Percentiles rank a stretch among this genome's conserved stretches.
Conservation (phyloP, 1,140 invertebrate species). For the Homalodisca vitripennis region DNA sequence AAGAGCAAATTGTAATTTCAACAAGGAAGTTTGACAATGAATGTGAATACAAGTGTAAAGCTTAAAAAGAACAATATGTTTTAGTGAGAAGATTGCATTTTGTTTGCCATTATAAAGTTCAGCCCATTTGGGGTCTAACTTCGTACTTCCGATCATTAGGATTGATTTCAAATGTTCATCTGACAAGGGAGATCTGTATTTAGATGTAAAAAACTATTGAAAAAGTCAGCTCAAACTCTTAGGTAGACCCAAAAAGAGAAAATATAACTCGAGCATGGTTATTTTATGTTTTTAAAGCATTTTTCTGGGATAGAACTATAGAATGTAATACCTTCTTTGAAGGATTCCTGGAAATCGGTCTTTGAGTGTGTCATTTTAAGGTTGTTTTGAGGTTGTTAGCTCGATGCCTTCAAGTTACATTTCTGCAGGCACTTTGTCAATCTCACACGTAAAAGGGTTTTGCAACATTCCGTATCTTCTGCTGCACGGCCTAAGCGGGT, state of each 20-base stretch:
- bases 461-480: neutral
- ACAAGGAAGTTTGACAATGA: too few relatives aligned
- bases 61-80: too few relatives aligned
- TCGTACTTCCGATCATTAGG: constrained; percentile 16
- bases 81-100: constrained; percentile 21
- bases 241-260: constrained; percentile 31
- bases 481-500: neutral
- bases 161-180: constrained; percentile 25
- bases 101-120: neutral
- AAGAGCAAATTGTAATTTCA: too few relatives aligned
- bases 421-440: constrained; percentile 3
- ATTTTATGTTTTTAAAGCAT: constrained; percentile 5
- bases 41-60: too few relatives aligned
- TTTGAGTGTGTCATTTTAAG: neutral
- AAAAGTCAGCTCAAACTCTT: constrained; percentile 30
- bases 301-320: constrained; percentile 19
- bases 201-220: constrained; percentile 32
- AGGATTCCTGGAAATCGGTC: neutral
- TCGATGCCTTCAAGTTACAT: constrained; percentile 25
- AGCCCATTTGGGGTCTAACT: neutral
- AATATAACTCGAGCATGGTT: constrained; percentile 8
- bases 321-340: constrained; percentile 2
- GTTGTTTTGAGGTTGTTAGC: too few relatives aligned
- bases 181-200: constrained; percentile 24
- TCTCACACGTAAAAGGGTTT: constrained; percentile 1